These are phyloP conservation scores for Monochamus saltuarius DNA, from an alignment of 1,140 invertebrate species.

Conservation along the genomic window DNA sequence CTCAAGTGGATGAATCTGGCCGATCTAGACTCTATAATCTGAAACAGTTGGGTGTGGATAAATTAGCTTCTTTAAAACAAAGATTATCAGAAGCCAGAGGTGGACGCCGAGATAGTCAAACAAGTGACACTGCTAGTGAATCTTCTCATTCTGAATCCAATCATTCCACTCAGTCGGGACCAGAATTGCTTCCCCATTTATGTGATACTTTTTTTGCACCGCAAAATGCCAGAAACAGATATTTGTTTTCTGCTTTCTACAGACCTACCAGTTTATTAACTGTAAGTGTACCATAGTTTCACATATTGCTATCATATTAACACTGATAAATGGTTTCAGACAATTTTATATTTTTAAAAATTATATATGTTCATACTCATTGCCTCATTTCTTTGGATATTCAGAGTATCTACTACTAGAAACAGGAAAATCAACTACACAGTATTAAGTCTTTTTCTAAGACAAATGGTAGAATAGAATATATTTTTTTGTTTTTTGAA, in stretches of 20 bases:
- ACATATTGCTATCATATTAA: no score
- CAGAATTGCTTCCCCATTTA: constrained; percentile 47
- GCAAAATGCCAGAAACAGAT: constrained; percentile 54
- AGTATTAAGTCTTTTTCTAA: no score
- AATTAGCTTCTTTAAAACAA: constrained; percentile 64
- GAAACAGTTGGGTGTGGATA: constrained; percentile 67
- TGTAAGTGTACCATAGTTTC: constrained; percentile 44
- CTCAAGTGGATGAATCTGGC: constrained; percentile 43
- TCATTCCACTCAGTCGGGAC: constrained; percentile 38
- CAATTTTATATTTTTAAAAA: no score
- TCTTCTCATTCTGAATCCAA: constrained; percentile 41
- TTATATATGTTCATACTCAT: no score
- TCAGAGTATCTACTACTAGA: no score
- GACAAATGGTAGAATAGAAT: no score
- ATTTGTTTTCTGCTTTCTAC: constrained; percentile 57
- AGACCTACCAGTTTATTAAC: constrained; percentile 55
- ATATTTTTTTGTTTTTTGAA: no score
- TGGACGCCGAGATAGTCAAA: constrained; percentile 41
- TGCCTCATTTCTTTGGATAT: no score
- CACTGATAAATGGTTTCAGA: no score
- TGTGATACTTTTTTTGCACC: constrained; percentile 54
- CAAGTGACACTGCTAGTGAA: constrained; percentile 45
- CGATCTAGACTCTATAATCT: constrained; percentile 61
- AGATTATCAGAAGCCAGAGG: constrained; percentile 56
- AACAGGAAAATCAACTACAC: no score